Evolutionary conservation across 2,797 vertebrate species (phyloP).

Genomic region (Pelochelys cantorii): DNA sequence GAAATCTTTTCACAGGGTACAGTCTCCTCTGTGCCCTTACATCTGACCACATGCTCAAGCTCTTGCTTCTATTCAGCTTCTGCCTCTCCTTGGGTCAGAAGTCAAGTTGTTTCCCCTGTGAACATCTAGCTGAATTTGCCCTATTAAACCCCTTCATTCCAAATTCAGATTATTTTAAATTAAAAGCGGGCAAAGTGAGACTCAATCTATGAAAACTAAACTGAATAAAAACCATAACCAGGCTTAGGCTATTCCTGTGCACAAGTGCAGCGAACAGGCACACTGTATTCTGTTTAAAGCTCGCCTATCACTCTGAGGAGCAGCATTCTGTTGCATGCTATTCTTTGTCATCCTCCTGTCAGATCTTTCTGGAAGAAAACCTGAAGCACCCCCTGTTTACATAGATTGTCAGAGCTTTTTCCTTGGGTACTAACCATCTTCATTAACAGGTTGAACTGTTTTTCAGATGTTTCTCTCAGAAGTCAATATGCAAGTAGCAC

Average conservation of each 20-base stretch:
- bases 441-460: neutral
- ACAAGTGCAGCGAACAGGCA: accelerated
- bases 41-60: constrained; percentile 8
- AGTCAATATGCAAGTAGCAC: no score
- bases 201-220: neutral
- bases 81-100: neutral
- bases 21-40: neutral
- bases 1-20: neutral
- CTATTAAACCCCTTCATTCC: neutral
- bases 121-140: neutral
- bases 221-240: accelerated
- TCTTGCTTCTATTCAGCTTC: constrained; percentile 30
- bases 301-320: neutral
- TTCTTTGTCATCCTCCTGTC: neutral
- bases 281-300: neutral
- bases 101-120: neutral
- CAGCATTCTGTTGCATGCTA: neutral
- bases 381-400: neutral
- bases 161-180: neutral
- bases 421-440: neutral
- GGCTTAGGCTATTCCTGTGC: accelerated
- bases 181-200: neutral
- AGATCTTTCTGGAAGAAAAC: neutral
- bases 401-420: neutral
- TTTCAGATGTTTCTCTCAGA: neutral